Evolutionary conservation across 1,140 invertebrate genomes (phyloP).

Genomic region (Trachymyrmex cornetzi): DNA sequence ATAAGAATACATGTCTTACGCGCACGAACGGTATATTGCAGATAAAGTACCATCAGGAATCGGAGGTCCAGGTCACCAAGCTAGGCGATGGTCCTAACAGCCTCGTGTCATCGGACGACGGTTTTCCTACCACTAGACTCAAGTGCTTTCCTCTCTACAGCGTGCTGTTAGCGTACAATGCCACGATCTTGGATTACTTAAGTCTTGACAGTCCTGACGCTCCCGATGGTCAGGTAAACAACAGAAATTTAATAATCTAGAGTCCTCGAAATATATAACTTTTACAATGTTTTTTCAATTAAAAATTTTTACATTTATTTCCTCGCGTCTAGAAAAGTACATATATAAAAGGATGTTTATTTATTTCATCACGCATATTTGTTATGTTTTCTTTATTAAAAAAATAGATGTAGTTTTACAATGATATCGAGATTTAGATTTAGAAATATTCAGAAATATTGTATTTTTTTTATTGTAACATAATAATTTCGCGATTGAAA

Average conservation of each 20-base stretch:
- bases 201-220: constrained; percentile 88
- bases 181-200: constrained; percentile 90
- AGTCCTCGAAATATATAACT: background rate
- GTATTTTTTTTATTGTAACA: background rate
- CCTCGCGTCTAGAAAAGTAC: background rate
- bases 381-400: background rate
- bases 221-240: constrained; percentile 79
- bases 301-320: background rate
- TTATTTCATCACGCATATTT: background rate
- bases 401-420: background rate
- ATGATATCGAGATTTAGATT: too few relatives aligned
- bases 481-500: background rate
- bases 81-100: constrained; percentile 87
- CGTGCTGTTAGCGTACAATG: constrained; percentile 92
- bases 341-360: background rate
- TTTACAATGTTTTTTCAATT: background rate
- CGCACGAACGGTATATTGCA: constrained; percentile 71
- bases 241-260: background rate
- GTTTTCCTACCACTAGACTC: constrained; percentile 88
- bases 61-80: constrained; percentile 88
- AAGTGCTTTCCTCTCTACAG: constrained; percentile 95
- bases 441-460: background rate
- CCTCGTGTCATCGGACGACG: constrained; percentile 84
- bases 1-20: background rate
- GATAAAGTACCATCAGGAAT: constrained; percentile 89